Conservation (phyloP, 2,797 vertebrate species). For the Siniperca scherzeri region DNA sequence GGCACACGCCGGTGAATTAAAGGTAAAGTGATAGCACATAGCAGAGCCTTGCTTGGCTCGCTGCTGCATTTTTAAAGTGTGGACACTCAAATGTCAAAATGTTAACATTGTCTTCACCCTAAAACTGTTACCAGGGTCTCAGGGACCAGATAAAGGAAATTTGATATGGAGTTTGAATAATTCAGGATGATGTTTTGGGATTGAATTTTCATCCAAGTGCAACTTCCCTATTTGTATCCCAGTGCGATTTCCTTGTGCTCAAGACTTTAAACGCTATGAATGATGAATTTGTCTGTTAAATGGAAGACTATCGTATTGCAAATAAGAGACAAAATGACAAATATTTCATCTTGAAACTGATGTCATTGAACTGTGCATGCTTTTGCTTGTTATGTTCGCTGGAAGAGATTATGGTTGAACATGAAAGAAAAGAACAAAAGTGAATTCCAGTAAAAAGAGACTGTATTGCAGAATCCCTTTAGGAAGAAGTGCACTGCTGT, state of each 20-base stretch:
- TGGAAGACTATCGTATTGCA: not conserved
- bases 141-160: conserved; percentile 63
- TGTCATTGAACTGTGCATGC: not conserved
- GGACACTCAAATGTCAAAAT: conserved; percentile 76
- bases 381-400: not conserved
- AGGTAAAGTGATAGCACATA: conserved; percentile 83
- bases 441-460: not conserved
- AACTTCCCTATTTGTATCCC: conserved; percentile 35
- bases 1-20: conserved; percentile 75
- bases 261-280: conserved; percentile 1
- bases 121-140: conserved; percentile 61
- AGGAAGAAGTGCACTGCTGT: conserved; percentile 27
- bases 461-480: not conserved
- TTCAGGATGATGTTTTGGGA: conserved; percentile 56
- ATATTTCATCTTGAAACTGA: not conserved
- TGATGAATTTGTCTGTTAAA: conserved; percentile 23
- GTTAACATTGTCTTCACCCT: conserved; percentile 66
- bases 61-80: conserved; percentile 84
- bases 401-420: not conserved
- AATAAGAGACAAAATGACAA: not conserved
- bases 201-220: conserved; percentile 58
- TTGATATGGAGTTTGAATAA: conserved; percentile 77
- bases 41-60: conserved; percentile 60
- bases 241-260: conserved; percentile 11
- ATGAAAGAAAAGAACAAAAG: not conserved